phyloP scores from a whole-genome alignment of 2,797 vertebrate species.

The Sebastes nivosus region DNA sequence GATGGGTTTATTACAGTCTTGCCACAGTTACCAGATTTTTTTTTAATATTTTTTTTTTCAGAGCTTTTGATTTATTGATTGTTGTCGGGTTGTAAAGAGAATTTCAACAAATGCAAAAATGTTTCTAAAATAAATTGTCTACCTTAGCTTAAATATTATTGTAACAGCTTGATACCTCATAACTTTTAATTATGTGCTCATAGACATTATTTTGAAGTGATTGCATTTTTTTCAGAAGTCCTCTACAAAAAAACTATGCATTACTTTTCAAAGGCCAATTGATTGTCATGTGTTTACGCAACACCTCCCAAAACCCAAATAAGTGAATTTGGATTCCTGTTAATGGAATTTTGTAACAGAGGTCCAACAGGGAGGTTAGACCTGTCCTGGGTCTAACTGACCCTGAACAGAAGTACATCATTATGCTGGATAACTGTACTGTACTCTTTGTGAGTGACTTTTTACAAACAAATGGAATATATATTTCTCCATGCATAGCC shows the following conservation, averaged over 20 bases:
- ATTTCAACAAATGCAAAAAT: not conserved
- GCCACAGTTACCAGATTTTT: too few species aligned
- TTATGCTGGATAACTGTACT: too few species aligned
- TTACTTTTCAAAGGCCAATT: too few species aligned
- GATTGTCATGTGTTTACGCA: not conserved
- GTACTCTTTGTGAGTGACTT: not conserved
- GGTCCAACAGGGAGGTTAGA: not conserved
- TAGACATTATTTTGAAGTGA: not conserved
- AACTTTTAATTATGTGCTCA: not conserved
- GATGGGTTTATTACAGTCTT: too few species aligned
- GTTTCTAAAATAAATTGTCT: not conserved
- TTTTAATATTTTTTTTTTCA: too few species aligned
- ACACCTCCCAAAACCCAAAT: not conserved
- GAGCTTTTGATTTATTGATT: too few species aligned
- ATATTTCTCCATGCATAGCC: not conserved
- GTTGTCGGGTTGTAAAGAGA: too few species aligned
- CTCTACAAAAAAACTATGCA: not conserved
- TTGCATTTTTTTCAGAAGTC: not conserved
- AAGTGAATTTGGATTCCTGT: not conserved
- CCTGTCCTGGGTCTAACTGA: not conserved
- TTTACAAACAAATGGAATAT: not conserved
- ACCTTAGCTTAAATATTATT: not conserved
- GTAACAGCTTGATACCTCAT: not conserved
- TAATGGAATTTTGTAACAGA: not conserved
- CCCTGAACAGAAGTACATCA: not conserved